A percentile compares a stretch with the other conserved stretches of the same genome.
These are phyloP conservation scores for Ochlodes sylvanus DNA, from an alignment of 2,888 invertebrate genomes.

Conservation along the genomic window DNA sequence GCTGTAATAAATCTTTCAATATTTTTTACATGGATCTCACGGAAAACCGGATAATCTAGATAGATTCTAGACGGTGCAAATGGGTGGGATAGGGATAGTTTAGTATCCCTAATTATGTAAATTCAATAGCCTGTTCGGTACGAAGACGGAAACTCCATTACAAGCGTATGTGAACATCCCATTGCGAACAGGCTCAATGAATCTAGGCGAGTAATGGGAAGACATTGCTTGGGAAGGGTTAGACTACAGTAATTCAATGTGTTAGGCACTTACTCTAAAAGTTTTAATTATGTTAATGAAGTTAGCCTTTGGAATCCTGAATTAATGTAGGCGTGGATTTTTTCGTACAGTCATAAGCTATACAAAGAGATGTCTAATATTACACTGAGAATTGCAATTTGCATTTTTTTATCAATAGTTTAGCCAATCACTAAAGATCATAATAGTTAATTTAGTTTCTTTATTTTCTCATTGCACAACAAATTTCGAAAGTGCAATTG, in stretches of 20 bases:
- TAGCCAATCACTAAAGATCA: no score
- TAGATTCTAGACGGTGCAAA: conserved; percentile 26
- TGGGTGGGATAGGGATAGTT: conserved; percentile 32
- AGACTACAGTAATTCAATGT: neutral
- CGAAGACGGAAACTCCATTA: conserved; percentile 34
- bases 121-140: conserved; percentile 29
- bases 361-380: no score
- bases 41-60: conserved; percentile 28
- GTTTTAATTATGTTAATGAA: conserved; percentile 3
- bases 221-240: conserved; percentile 3
- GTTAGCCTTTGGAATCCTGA: neutral
- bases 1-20: conserved; percentile 18
- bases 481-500: conserved; percentile 50
- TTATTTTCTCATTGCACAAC: conserved; percentile 47
- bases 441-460: neutral
- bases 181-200: conserved; percentile 14
- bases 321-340: neutral
- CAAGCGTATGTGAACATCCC: conserved; percentile 31
- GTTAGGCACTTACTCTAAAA: neutral
- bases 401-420: no score
- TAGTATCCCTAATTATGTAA: conserved; percentile 35
- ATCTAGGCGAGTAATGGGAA: conserved; percentile 24
- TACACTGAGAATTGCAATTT: no score
- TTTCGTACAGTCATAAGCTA: no score
- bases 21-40: conserved; percentile 26